Evolutionary conservation across 2,113 vertebrate genomes (phyloP), one percentile per base, ranked within the genome.

Genomic region (Neopipo cinnamomea): DNA sequence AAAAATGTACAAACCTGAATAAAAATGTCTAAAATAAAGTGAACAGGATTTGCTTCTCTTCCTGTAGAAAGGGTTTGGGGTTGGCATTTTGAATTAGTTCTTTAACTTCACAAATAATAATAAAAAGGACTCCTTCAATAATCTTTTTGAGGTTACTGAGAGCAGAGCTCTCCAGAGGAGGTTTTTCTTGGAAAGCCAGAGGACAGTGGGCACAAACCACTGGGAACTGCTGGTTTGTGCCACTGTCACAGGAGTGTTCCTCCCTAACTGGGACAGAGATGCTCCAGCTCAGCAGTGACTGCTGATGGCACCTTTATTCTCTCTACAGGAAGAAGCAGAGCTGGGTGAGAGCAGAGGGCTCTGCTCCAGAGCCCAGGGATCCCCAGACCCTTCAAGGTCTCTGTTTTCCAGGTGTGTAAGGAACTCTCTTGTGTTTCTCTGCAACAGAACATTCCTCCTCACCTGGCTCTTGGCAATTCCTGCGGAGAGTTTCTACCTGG

Each of bases 61-160:
- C 50, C n/a, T 46, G 12, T 7, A 30, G 23, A 62, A 33, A 35
- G 8, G 22, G 1, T 0, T 3, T 35, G 18, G 41, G 6, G 21
- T 42, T 50, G 20, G 16, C 14, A 39, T 56, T 28, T 81, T 35
- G 39, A 31, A 50, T 30, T 12, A 4, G 17, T 5, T 66, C 28
- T 73, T 56, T 62, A 42, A 22, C 35, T 33, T 61, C 27, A 56
- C 8, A 74, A 68, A 42, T 31, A 25, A 5, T 22, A 11, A 27
- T 15, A 37, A 55, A 68, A 62, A 21, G 17, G 1, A 18, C 16
- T 35, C 7, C 44, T 85, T 18, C n/a, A 67, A 1, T 25, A 37
- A 9, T 8, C 39, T 72, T 91, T 19, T 24, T 88, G 35, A n/a
- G 20, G 23, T 11, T 6, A 9, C 9, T 70, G 46, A 6, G 6